Evolutionary conservation across 2,113 vertebrate genomes (phyloP).

Genomic region (Sinocyclocheilus anophthalmus): DNA sequence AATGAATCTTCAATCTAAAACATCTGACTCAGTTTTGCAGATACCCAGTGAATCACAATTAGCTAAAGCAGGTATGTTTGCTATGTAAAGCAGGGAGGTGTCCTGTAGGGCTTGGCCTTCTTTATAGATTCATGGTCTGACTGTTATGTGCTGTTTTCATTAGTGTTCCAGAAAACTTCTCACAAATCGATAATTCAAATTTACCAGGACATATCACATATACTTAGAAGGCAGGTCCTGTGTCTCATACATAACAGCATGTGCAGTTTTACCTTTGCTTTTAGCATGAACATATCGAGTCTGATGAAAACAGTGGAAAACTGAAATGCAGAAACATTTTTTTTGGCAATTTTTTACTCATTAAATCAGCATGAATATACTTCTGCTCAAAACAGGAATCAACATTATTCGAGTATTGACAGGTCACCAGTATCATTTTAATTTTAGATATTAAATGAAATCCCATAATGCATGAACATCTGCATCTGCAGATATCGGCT

Average conservation of each 20-base stretch:
- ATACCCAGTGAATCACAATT: not conserved
- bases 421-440: slow-evolving; percentile 10
- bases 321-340: not conserved
- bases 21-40: not conserved
- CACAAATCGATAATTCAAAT: slow-evolving; percentile 41
- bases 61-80: slow-evolving; percentile 22
- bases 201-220: not conserved
- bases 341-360: too few relatives aligned
- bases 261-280: not conserved
- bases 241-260: slow-evolving; percentile 20
- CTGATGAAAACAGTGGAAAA: slow-evolving; percentile 10
- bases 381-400: not conserved
- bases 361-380: too few relatives aligned
- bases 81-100: not conserved
- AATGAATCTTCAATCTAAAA: not conserved
- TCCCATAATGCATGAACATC: not conserved
- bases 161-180: slow-evolving; percentile 19
- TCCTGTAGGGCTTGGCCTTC: not conserved
- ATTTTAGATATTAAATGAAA: slow-evolving; percentile 26
- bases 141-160: slow-evolving; percentile 27
- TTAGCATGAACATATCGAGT: not conserved
- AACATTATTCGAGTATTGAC: not conserved
- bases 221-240: not conserved
- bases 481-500: slow-evolving; percentile 10
- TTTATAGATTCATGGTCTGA: slow-evolving; percentile 28